A percentile compares a stretch with the other conserved stretches of the same genome.
Evolutionary conservation across 2,888 invertebrate genomes (phyloP).

Genomic region (Heteromyza rotundicornis): DNA sequence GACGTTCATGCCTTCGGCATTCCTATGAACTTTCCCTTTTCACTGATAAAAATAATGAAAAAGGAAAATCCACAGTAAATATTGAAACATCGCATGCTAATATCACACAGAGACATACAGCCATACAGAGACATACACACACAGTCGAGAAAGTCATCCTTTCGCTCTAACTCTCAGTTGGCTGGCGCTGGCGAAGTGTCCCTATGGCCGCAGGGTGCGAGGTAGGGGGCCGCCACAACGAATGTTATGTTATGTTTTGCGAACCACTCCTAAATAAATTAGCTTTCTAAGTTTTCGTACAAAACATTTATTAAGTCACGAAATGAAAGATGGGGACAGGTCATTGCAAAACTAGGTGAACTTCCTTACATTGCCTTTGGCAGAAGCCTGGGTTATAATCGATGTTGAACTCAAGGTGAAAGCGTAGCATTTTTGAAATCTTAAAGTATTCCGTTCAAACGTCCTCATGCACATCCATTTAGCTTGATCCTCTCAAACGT

Average conservation of each 20-base stretch:
- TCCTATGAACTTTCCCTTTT: constrained; percentile 13
- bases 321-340: constrained; percentile 23
- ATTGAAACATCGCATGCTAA: constrained; percentile 12
- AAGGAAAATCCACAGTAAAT: too few species aligned
- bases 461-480: too few species aligned
- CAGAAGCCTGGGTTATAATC: too few species aligned
- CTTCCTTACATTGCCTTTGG: neutral
- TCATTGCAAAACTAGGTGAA: constrained; percentile 9
- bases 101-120: neutral
- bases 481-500: too few species aligned
- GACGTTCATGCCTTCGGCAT: neutral
- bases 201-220: neutral
- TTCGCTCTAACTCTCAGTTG: neutral
- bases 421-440: too few species aligned
- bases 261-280: constrained; percentile 30
- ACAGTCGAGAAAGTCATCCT: too few species aligned
- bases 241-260: constrained; percentile 1
- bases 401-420: too few species aligned
- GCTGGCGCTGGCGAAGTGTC: neutral
- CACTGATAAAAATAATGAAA: neutral
- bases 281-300: constrained; percentile 20
- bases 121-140: neutral
- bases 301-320: constrained; percentile 32
- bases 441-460: too few species aligned
- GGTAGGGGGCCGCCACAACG: neutral